Conservation (phyloP, 2,888 invertebrate species). For the Luperina testacea region DNA sequence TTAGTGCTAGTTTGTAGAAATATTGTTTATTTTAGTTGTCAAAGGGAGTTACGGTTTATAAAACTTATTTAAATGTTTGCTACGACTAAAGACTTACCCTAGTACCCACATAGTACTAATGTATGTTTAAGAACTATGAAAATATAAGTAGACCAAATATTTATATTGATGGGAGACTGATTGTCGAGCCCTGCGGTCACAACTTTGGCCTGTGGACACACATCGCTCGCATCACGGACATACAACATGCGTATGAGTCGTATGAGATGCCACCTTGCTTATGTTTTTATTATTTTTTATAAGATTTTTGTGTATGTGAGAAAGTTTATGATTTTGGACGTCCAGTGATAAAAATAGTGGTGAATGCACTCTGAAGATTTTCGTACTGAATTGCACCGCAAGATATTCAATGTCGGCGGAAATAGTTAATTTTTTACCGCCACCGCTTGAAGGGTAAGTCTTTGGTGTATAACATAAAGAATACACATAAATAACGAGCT, state of each 20-base stretch:
- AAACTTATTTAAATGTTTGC: neutral
- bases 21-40: neutral
- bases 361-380: slow-evolving; percentile 8
- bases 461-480: neutral
- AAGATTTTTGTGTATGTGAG: slow-evolving; percentile 14
- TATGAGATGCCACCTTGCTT: slow-evolving; percentile 42
- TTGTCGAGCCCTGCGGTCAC: slow-evolving; percentile 74
- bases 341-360: neutral
- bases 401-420: slow-evolving; percentile 47
- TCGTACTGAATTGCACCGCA: neutral
- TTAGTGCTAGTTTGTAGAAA: neutral
- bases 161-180: slow-evolving; percentile 54
- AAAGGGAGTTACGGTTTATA: neutral
- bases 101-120: neutral
- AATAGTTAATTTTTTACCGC: slow-evolving; percentile 18
- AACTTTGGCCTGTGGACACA: slow-evolving; percentile 69
- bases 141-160: slow-evolving; percentile 17
- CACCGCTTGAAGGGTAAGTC: slow-evolving; percentile 51
- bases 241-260: slow-evolving; percentile 35
- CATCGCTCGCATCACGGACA: slow-evolving; percentile 48
- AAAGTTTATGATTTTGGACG: slow-evolving; percentile 13
- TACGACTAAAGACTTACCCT: neutral
- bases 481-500: neutral
- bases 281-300: slow-evolving; percentile 22
- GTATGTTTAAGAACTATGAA: neutral